Evolutionary conservation across 2,113 vertebrate genomes (phyloP), one percentile per base, ranked within the genome.

Genomic region (Urocitellus parryii): DNA sequence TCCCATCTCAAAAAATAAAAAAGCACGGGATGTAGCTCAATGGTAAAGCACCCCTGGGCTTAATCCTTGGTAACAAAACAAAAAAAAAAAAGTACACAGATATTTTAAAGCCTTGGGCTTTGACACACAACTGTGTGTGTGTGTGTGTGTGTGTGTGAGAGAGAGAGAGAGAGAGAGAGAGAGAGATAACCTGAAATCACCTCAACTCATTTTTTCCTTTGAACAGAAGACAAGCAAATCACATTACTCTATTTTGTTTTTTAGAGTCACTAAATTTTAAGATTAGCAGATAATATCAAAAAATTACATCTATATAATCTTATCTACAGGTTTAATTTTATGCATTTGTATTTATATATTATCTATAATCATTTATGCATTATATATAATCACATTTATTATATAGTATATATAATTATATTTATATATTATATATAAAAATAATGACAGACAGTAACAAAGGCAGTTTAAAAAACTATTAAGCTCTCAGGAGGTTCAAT

Each of bases 131-230:
- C 11, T 70, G 12, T 29, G 2, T n/a, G 14, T 42, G 48, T 51
- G 48, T 51, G 42, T 45, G 45, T 45, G 45, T 45, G 45, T 45
- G 45, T 45, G 45, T 42, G 39, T 39, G 39, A 3, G 39, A 3
- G 39, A 39, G 39, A 39, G 39, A 39, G 39, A 39, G 39, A 39
- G 39, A 42, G 42, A 42, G n/a, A n/a, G n/a, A n/a, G n/a, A n/a
- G n/a, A n/a, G n/a, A n/a, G 42, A 45, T 8, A 73, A 85, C 24
- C 67, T 25, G 24, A 58, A 39, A 5, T 97, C 53, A 94, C 56
- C 48, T 97, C 73, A 77, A 76, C 90, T 83, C 3, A 51, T 88
- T 84, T 89, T 72, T 51, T 53, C 87, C 91, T 96, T 80, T 89
- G 56, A 6, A 83, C 2, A 58, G 70, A 48, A 89, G 32, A 84